Percentiles rank a stretch among this genome's conserved stretches.
Conservation (phyloP, 2,113 vertebrate genomes). For the Hippocampus zosterae region DNA sequence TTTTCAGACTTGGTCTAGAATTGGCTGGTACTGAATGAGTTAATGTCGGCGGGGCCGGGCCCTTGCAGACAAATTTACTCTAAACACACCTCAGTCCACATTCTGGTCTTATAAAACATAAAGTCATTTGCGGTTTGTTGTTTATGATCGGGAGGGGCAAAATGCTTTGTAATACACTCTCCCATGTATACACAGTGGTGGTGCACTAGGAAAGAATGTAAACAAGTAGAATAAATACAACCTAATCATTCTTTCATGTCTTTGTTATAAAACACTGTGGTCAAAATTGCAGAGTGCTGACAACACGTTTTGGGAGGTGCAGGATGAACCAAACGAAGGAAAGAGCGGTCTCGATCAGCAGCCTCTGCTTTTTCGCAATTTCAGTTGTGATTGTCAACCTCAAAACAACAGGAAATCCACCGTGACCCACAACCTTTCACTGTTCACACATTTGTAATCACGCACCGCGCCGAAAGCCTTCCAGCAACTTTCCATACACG, state of each 20-base stretch:
- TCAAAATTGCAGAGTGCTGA: not conserved
- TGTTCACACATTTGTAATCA: conserved; percentile 37
- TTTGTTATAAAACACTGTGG: not conserved
- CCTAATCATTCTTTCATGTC: not conserved
- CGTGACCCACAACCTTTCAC: conserved; percentile 64
- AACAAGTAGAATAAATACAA: not conserved
- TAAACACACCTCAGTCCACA: too few relatives aligned
- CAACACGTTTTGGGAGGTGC: conserved; percentile 11
- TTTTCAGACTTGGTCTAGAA: too few relatives aligned
- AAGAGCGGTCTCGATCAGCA: conserved; percentile 46
- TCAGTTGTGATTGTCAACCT: conserved; percentile 66
- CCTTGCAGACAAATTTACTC: too few relatives aligned
- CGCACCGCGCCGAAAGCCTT: conserved; percentile 7
- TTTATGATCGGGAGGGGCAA: not conserved
- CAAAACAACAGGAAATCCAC: conserved; percentile 73
- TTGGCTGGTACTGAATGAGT: too few relatives aligned
- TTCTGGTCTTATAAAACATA: not conserved
- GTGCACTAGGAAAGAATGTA: not conserved
- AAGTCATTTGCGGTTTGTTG: not conserved
- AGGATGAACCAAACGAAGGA: conserved; percentile 11
- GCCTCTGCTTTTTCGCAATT: conserved; percentile 41
- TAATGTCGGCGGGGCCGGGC: too few relatives aligned
- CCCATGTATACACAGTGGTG: too few relatives aligned
- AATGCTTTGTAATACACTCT: not conserved
- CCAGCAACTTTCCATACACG: conserved; percentile 16